Percentiles rank a stretch among this genome's conserved stretches.
These are phyloP conservation scores for Empidonax traillii DNA, from an alignment of 2,113 vertebrate species.

Conservation along the genomic window DNA sequence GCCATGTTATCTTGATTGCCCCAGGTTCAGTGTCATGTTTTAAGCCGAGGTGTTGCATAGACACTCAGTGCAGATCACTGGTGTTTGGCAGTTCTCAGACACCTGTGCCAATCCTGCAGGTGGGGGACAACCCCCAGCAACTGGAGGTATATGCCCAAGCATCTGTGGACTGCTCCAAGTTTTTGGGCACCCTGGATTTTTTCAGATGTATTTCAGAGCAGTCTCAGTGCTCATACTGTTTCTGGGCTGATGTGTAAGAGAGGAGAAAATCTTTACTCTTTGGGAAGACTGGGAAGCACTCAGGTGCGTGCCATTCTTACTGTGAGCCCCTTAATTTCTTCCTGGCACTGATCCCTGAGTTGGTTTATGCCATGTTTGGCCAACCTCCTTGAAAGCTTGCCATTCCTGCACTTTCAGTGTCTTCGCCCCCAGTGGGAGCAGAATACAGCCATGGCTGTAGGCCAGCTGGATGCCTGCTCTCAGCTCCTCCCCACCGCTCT, in stretches of 20 bases:
- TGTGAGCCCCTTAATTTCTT: neutral
- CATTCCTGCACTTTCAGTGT: neutral
- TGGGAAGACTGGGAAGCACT: neutral
- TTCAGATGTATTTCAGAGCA: neutral
- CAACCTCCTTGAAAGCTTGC: constrained; percentile 14
- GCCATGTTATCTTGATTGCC: neutral
- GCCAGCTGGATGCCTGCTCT: neutral
- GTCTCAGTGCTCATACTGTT: neutral
- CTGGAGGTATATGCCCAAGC: accelerated
- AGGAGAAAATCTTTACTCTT: neutral
- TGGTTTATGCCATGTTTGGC: neutral
- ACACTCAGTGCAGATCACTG: accelerated
- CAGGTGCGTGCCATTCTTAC: neutral
- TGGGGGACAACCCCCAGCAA: neutral
- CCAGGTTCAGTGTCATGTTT: neutral
- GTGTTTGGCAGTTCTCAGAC: neutral
- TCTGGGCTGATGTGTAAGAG: neutral
- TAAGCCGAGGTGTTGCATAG: neutral
- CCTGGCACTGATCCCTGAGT: neutral
- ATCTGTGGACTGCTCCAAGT: neutral
- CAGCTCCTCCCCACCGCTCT: accelerated
- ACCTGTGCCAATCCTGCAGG: accelerated
- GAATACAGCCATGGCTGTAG: neutral
- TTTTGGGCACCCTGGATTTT: neutral
- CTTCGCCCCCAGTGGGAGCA: neutral